Percentiles rank a stretch among this genome's conserved stretches.
These are phyloP conservation scores for Moxostoma hubbsi DNA, from an alignment of 2,797 vertebrate genomes.

Conservation along the genomic window DNA sequence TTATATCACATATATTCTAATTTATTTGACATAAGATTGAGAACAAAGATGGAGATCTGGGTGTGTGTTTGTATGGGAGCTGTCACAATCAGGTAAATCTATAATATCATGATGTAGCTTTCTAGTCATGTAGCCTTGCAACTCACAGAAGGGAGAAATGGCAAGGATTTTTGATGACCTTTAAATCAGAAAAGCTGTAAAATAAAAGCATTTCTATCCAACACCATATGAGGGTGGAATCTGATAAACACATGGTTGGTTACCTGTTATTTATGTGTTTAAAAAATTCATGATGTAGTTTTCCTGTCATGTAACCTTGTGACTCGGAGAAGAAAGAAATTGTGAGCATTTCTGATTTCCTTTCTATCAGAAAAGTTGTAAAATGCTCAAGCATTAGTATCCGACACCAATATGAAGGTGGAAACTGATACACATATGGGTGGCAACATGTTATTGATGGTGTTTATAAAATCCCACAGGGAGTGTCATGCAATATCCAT, in stretches of 20 bases:
- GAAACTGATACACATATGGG: slow-evolving; percentile 53
- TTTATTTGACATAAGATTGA: slow-evolving; percentile 32
- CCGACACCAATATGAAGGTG: slow-evolving; percentile 17
- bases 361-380: too few species aligned
- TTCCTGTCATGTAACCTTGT: too few species aligned
- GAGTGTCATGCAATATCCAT: slow-evolving; percentile 39
- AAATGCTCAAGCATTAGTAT: too few species aligned
- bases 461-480: slow-evolving; percentile 51
- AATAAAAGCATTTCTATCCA: slow-evolving; percentile 56
- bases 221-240: slow-evolving; percentile 18
- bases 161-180: slow-evolving; percentile 46
- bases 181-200: slow-evolving; percentile 47
- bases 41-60: slow-evolving; percentile 22
- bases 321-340: too few species aligned
- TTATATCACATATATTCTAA: slow-evolving; percentile 13
- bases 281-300: too few species aligned
- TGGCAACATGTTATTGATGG: slow-evolving; percentile 57
- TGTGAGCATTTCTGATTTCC: too few species aligned
- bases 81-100: slow-evolving; percentile 25
- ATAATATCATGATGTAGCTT: not conserved
- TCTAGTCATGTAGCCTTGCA: slow-evolving; percentile 19
- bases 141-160: not conserved
- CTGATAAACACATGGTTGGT: too few species aligned
- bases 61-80: not conserved
- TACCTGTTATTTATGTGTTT: too few species aligned